Percentiles rank a stretch among this genome's conserved stretches.
Evolutionary conservation across 2,797 vertebrate species (phyloP).

Genomic region (Premnoplex brunnescens): DNA sequence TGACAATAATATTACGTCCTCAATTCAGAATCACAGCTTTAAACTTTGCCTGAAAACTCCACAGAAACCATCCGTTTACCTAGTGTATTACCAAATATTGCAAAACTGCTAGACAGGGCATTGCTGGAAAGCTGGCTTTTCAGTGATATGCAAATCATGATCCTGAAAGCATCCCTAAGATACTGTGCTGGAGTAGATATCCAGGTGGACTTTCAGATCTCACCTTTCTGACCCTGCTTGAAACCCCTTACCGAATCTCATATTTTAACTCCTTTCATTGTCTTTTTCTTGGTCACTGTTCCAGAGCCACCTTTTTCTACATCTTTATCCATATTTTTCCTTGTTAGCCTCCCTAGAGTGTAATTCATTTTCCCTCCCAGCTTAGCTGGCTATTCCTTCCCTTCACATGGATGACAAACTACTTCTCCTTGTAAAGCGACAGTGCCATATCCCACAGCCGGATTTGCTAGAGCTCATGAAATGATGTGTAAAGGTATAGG

Average conservation of each 20-base stretch:
- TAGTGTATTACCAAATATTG: background rate
- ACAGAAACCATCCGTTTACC: background rate
- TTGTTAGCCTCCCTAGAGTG: background rate
- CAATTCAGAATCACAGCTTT: background rate
- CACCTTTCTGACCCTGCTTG: background rate
- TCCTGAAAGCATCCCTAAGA: background rate
- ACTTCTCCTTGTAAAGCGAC: background rate
- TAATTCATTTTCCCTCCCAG: background rate
- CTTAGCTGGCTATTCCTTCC: background rate
- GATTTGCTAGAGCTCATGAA: background rate
- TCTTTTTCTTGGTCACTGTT: background rate
- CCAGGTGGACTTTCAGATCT: background rate
- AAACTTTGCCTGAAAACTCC: background rate
- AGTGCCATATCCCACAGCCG: background rate
- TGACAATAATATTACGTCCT: background rate
- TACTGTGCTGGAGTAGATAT: background rate
- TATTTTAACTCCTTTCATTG: background rate
- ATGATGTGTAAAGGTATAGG: background rate
- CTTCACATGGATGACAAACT: background rate
- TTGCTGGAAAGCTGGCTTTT: background rate
- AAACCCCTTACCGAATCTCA: background rate
- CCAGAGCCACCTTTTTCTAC: background rate
- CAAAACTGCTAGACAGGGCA: background rate
- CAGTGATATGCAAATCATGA: background rate
- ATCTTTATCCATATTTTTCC: background rate